A percentile compares a stretch with the other conserved stretches of the same genome.
Conservation (phyloP, 2,113 vertebrate species). For the Tetraodon nigroviridis region DNA sequence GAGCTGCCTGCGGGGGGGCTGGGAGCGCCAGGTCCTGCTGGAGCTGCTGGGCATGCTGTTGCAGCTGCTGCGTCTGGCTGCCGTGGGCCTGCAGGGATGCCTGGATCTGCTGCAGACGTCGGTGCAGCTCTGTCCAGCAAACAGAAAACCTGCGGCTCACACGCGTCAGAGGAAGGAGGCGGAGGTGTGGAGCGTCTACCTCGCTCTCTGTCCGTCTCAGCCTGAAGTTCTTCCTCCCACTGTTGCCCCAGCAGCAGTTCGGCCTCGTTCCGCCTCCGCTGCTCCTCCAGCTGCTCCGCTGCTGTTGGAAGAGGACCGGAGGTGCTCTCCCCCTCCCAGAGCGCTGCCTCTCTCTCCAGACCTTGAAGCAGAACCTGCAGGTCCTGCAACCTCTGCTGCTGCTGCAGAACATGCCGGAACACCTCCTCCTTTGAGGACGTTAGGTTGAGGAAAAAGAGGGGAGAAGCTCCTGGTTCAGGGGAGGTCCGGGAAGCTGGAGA, state of each 20-base stretch:
- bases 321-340: constrained; percentile 53
- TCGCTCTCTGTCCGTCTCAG: constrained; percentile 77
- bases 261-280: constrained; percentile 69
- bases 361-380: constrained; percentile 70
- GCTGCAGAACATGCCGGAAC: constrained; percentile 75
- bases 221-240: constrained; percentile 78
- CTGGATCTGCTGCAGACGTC: constrained; percentile 70
- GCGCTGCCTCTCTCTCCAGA: constrained; percentile 71
- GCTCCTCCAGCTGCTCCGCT: constrained; percentile 63
- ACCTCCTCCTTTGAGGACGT: constrained; percentile 74
- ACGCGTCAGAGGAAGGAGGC: neutral
- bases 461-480: constrained; percentile 33
- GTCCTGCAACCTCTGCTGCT: constrained; percentile 74
- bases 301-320: constrained; percentile 3
- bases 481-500: constrained; percentile 35
- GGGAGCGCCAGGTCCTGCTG: constrained; percentile 74
- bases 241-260: constrained; percentile 75
- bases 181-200: constrained; percentile 28
- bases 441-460: constrained; percentile 12
- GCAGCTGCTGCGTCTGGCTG: constrained; percentile 72
- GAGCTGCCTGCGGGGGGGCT: constrained; percentile 41
- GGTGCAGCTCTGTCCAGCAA: constrained; percentile 64
- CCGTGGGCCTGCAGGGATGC: constrained; percentile 75
- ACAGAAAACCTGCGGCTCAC: neutral
- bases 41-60: constrained; percentile 64